Evolutionary conservation across 1,140 invertebrate species (phyloP).

Genomic region (Temnothorax longispinosus): DNA sequence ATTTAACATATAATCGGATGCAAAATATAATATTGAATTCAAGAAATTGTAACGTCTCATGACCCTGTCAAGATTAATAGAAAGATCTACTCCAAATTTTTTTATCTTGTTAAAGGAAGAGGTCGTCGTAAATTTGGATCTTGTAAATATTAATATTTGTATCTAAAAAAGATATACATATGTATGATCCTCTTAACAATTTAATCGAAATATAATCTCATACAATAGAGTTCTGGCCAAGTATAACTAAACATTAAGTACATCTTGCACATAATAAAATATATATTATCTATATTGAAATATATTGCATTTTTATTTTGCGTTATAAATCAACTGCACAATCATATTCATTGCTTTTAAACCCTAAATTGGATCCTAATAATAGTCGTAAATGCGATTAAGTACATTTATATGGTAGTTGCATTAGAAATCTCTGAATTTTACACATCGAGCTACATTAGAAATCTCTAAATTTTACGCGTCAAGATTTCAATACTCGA

Average conservation of each 20-base stretch:
- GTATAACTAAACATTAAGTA: conserved; percentile 45
- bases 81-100: neutral
- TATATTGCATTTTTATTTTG: conserved; percentile 14
- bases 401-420: conserved; percentile 37
- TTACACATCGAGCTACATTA: neutral
- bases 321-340: conserved; percentile 25
- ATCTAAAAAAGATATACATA: neutral
- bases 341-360: conserved; percentile 30
- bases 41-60: no score
- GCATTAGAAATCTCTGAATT: neutral
- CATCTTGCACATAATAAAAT: conserved; percentile 41
- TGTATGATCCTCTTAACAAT: conserved; percentile 19
- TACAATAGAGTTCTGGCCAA: neutral
- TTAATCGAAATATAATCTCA: conserved; percentile 43
- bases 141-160: conserved; percentile 6
- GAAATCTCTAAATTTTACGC: neutral
- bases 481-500: neutral
- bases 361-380: conserved; percentile 3
- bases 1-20: no score
- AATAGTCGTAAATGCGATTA: neutral
- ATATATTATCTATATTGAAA: conserved; percentile 8
- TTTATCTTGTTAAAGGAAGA: neutral
- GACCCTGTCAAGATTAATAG: no score
- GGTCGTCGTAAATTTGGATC: neutral
- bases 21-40: no score